A percentile compares a stretch with the other conserved stretches of the same genome.
These are phyloP conservation scores for Drosophila suboccidentalis DNA, from an alignment of 2,888 invertebrate species.

Conservation along the genomic window DNA sequence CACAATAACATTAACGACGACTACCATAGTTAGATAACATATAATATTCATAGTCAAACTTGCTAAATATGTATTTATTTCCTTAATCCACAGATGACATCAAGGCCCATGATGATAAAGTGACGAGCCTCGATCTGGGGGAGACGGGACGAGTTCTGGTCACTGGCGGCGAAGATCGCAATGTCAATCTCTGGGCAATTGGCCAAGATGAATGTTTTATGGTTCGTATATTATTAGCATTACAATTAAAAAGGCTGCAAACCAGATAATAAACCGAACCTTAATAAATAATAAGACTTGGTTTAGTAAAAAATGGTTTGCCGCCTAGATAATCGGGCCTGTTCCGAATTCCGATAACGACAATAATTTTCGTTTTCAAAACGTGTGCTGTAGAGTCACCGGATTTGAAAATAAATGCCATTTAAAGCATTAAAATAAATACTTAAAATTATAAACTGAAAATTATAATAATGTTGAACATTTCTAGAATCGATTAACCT, in stretches of 20 bases:
- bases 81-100: constrained; percentile 82
- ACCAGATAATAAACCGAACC: not conserved
- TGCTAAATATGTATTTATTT: not conserved
- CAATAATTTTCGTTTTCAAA: too few relatives aligned
- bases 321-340: too few relatives aligned
- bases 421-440: too few relatives aligned
- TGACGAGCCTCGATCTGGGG: constrained; percentile 85
- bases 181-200: constrained; percentile 98
- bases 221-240: constrained; percentile 87
- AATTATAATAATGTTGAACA: too few relatives aligned
- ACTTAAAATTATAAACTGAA: too few relatives aligned
- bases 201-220: constrained; percentile 98
- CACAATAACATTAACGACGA: constrained; percentile 26
- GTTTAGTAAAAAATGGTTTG: too few relatives aligned
- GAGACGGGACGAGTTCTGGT: constrained; percentile 86
- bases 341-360: too few relatives aligned
- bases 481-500: too few relatives aligned
- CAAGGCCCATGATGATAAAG: constrained; percentile 85
- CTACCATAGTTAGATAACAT: constrained; percentile 10
- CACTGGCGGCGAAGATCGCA: constrained; percentile 97
- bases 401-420: too few relatives aligned
- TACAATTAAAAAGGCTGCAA: not conserved
- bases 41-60: too few relatives aligned
- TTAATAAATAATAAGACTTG: not conserved
- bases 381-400: too few relatives aligned